phyloP scores from a whole-genome alignment of 2,888 invertebrate genomes.

The Punctoribates punctum region DNA sequence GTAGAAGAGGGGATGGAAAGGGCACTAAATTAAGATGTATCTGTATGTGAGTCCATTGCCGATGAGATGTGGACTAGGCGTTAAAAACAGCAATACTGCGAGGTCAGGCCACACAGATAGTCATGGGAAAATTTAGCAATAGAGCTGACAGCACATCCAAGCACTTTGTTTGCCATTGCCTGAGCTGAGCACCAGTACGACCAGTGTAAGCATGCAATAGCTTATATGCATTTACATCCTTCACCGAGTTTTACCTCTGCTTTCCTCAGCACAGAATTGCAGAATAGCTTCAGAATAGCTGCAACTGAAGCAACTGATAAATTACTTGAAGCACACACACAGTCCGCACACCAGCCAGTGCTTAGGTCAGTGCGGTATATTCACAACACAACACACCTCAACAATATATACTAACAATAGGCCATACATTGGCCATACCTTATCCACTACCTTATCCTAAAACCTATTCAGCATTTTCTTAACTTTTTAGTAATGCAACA shows the following conservation, averaged over 20 bases:
- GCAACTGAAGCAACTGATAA: slow-evolving; percentile 31
- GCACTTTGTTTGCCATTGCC: slow-evolving; percentile 2
- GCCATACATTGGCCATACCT: no score
- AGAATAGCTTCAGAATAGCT: neutral
- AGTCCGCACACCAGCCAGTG: neutral
- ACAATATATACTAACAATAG: slow-evolving; percentile 34
- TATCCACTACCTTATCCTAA: slow-evolving; percentile 9
- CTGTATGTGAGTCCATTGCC: slow-evolving; percentile 38
- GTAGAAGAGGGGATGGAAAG: neutral
- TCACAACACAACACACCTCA: slow-evolving; percentile 37
- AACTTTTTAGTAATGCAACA: slow-evolving; percentile 16
- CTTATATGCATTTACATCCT: slow-evolving; percentile 32
- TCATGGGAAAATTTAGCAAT: slow-evolving; percentile 33
- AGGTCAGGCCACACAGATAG: slow-evolving; percentile 39
- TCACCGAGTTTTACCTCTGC: slow-evolving; percentile 37
- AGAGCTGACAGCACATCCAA: neutral
- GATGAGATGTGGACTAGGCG: slow-evolving; percentile 39
- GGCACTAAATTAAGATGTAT: slow-evolving; percentile 37
- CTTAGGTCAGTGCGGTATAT: neutral
- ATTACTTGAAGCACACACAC: slow-evolving; percentile 32
- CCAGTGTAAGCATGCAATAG: slow-evolving; percentile 20
- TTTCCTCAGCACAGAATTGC: slow-evolving; percentile 9
- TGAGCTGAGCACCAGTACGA: slow-evolving; percentile 7
- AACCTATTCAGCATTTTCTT: neutral
- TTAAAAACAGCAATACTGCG: slow-evolving; percentile 37